These are phyloP conservation scores for Rhipidura dahli DNA, from an alignment of 2,113 vertebrate species.

Conservation along the genomic window DNA sequence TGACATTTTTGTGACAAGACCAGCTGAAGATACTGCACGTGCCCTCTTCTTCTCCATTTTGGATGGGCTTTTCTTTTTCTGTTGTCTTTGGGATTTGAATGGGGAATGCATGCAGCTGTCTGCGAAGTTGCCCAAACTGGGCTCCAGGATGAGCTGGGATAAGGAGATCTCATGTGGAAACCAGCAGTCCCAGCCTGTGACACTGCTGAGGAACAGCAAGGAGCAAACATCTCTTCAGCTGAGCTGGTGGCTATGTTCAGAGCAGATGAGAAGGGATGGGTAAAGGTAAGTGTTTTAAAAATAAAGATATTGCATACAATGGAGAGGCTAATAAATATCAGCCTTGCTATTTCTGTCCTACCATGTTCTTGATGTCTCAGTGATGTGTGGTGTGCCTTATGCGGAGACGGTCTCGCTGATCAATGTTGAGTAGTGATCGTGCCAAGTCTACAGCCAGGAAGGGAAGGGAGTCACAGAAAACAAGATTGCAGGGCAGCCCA, in stretches of 20 bases:
- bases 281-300: not conserved
- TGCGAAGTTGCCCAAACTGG: not conserved
- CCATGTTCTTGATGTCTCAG: not conserved
- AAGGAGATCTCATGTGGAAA: not conserved
- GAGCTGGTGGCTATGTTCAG: not conserved
- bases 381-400: not conserved
- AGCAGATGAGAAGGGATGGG: not conserved
- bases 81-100: not conserved
- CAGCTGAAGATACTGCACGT: not conserved
- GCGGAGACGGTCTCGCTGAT: not conserved
- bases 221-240: not conserved
- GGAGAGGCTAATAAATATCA: not conserved
- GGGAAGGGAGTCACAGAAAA: not conserved
- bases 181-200: not conserved
- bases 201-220: not conserved
- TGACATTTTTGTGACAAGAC: not conserved
- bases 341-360: not conserved
- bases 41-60: not conserved
- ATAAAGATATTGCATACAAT: not conserved
- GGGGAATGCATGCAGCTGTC: not conserved
- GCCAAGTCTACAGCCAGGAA: accelerated
- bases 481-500: not conserved
- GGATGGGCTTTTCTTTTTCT: not conserved
- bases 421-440: accelerated
- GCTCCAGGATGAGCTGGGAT: not conserved